Conservation (phyloP, 2,888 invertebrate genomes). For the Folsomia manolachei region DNA sequence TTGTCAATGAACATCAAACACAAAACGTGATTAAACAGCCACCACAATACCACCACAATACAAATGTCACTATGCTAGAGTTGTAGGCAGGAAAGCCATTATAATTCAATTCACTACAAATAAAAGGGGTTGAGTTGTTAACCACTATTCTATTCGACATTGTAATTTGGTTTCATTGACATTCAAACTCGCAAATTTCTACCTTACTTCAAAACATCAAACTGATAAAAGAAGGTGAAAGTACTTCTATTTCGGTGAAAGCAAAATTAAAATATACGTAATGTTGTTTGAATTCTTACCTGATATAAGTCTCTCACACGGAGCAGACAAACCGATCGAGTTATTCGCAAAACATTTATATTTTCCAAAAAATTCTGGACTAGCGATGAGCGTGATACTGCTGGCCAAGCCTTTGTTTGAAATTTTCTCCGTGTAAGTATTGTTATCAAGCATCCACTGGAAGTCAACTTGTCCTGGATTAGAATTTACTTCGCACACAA, state of each 20-base stretch:
- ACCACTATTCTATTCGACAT: too few species aligned
- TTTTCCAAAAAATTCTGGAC: slow-evolving; percentile 66
- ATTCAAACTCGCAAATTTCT: too few species aligned
- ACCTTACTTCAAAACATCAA: too few species aligned
- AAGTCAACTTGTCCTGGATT: slow-evolving; percentile 77
- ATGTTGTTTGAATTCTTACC: slow-evolving; percentile 52
- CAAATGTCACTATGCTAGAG: too few species aligned
- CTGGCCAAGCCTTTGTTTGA: slow-evolving; percentile 60
- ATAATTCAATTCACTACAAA: not conserved
- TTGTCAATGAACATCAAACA: slow-evolving; percentile 10
- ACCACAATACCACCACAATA: slow-evolving; percentile 20
- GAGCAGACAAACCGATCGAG: slow-evolving; percentile 66
- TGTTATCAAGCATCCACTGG: slow-evolving; percentile 78
- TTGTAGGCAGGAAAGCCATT: too few species aligned
- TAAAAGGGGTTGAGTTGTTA: not conserved
- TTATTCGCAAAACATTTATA: slow-evolving; percentile 84
- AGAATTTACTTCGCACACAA: slow-evolving; percentile 76
- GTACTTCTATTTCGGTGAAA: not conserved
- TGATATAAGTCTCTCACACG: slow-evolving; percentile 60
- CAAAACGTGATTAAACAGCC: slow-evolving; percentile 14
- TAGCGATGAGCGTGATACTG: slow-evolving; percentile 64
- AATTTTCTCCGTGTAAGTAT: slow-evolving; percentile 71
- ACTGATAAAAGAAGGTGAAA: too few species aligned
- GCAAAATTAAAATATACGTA: not conserved
- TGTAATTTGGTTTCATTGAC: too few species aligned